Percentiles rank a stretch among this genome's conserved stretches.
Conservation (phyloP, 2,888 invertebrate species). For the Junonia oenone region DNA sequence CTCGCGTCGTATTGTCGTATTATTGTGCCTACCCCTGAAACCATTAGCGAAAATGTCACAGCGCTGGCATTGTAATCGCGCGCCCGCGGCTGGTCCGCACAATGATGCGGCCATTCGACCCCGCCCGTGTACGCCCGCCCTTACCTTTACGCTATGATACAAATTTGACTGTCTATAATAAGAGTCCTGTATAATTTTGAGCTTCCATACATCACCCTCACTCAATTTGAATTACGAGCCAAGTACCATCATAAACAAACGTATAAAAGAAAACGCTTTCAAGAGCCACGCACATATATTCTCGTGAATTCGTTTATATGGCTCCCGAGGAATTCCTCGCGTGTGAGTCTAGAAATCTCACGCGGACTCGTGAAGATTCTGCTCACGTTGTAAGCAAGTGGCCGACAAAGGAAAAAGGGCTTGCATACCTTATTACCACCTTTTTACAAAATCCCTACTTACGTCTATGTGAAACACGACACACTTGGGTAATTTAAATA, state of each 20-base stretch:
- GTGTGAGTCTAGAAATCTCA: slow-evolving; percentile 60
- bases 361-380: slow-evolving; percentile 53
- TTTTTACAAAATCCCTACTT: slow-evolving; percentile 74
- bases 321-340: slow-evolving; percentile 45
- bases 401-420: slow-evolving; percentile 78
- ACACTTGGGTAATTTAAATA: slow-evolving; percentile 54
- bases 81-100: slow-evolving; percentile 66
- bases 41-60: slow-evolving; percentile 80
- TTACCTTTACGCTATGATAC: slow-evolving; percentile 72
- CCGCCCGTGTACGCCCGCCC: slow-evolving; percentile 57
- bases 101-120: slow-evolving; percentile 72
- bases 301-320: slow-evolving; percentile 47
- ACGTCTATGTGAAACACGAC: slow-evolving; percentile 61
- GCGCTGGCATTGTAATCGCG: slow-evolving; percentile 72
- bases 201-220: slow-evolving; percentile 40
- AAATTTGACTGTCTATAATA: slow-evolving; percentile 72
- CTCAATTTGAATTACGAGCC: slow-evolving; percentile 39
- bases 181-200: slow-evolving; percentile 38
- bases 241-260: slow-evolving; percentile 33
- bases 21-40: slow-evolving; percentile 76
- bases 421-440: slow-evolving; percentile 78
- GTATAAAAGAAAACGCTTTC: slow-evolving; percentile 37
- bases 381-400: slow-evolving; percentile 72
- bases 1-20: slow-evolving; percentile 76
- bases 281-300: slow-evolving; percentile 39